Evolutionary conservation across 2,888 invertebrate species (phyloP).

Genomic region (Himalopsyche japonica): DNA sequence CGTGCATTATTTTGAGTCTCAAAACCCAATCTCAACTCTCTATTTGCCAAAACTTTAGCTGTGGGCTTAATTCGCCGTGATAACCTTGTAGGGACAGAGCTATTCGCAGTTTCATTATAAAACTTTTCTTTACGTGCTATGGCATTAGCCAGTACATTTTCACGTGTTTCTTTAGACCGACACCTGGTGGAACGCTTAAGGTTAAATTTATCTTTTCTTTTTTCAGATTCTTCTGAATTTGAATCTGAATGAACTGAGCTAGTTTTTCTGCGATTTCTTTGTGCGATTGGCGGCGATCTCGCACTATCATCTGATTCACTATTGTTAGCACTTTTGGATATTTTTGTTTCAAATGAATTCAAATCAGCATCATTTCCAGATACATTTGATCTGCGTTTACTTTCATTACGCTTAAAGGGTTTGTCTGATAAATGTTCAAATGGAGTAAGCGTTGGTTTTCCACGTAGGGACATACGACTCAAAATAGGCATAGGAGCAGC

Average conservation of each 20-base stretch:
- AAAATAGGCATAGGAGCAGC: conserved; percentile 45
- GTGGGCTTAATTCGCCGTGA: conserved; percentile 67
- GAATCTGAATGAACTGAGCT: conserved; percentile 24
- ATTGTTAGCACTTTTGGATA: conserved; percentile 4
- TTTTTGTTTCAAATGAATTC: neutral
- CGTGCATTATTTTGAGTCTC: conserved; percentile 63
- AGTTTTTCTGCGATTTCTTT: conserved; percentile 9
- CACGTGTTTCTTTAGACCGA: conserved; percentile 63
- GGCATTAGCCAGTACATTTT: conserved; percentile 70
- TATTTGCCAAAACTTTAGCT: conserved; percentile 68
- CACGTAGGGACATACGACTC: conserved; percentile 52
- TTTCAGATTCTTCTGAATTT: conserved; percentile 45
- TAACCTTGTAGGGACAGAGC: conserved; percentile 42
- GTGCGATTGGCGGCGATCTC: conserved; percentile 8
- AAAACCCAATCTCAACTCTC: conserved; percentile 62
- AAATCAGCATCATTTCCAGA: neutral
- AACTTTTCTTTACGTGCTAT: conserved; percentile 75
- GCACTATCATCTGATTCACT: conserved; percentile 35
- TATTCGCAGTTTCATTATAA: conserved; percentile 56
- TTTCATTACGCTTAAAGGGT: neutral
- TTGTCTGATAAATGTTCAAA: neutral
- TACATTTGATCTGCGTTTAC: conserved; percentile 43
- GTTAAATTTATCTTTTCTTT: conserved; percentile 45
- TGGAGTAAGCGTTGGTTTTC: conserved; percentile 40
- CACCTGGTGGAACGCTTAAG: conserved; percentile 68